These are phyloP conservation scores for Apis mellifera DNA, from an alignment of 1,140 invertebrate genomes.

Conservation along the genomic window DNA sequence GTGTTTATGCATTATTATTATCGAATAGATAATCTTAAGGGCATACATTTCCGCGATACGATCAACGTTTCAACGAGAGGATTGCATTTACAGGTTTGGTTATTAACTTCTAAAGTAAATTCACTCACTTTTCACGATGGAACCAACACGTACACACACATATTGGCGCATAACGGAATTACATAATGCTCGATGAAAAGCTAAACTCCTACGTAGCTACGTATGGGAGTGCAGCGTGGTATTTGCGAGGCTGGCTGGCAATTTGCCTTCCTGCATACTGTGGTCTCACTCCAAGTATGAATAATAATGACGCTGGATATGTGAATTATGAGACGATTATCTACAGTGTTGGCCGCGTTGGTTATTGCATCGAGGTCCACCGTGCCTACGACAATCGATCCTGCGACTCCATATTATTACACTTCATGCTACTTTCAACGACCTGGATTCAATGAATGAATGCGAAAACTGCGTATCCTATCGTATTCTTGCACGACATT, in stretches of 20 bases:
- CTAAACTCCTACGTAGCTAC: conserved; percentile 44
- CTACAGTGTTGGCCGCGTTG: conserved; percentile 39
- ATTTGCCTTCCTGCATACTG: conserved; percentile 60
- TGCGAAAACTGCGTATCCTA: not conserved
- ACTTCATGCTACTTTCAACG: conserved; percentile 23
- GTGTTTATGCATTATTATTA: no score
- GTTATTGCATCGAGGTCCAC: conserved; percentile 52
- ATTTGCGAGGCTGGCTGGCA: conserved; percentile 56
- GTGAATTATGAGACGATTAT: conserved; percentile 68
- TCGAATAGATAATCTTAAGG: no score
- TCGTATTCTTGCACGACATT: not conserved
- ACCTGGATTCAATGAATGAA: conserved; percentile 10
- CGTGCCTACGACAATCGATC: conserved; percentile 51
- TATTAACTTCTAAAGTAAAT: conserved; percentile 59
- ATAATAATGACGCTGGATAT: conserved; percentile 65
- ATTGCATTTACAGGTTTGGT: conserved; percentile 39
- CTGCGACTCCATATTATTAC: conserved; percentile 41
- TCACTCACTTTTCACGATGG: conserved; percentile 38
- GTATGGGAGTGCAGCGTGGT: conserved; percentile 36
- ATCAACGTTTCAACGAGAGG: not conserved
- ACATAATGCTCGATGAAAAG: conserved; percentile 56
- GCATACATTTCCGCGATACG: not conserved
- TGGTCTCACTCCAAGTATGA: conserved; percentile 61
- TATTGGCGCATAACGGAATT: conserved; percentile 51
- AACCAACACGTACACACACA: conserved; percentile 10